Evolutionary conservation across 2,113 vertebrate genomes (phyloP).

Genomic region (Ahaetulla prasina): DNA sequence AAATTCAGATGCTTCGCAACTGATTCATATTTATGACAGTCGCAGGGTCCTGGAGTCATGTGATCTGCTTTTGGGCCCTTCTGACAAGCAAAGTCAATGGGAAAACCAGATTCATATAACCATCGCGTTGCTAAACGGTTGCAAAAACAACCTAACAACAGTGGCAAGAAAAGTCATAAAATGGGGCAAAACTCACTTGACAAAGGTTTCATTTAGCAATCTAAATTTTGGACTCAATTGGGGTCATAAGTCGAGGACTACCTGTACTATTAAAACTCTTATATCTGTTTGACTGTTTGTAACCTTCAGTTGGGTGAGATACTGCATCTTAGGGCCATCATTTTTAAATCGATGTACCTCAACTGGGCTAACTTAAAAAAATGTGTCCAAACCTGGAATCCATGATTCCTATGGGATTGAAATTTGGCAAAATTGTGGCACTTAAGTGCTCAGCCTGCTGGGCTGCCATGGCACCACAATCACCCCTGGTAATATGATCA

Average conservation of each 20-base stretch:
- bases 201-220: too few species aligned
- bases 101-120: too few species aligned
- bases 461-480: not conserved
- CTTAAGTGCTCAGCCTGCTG: not conserved
- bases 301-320: not conserved
- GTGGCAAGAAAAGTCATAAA: too few species aligned
- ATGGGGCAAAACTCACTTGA: too few species aligned
- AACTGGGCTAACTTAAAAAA: not conserved
- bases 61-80: too few species aligned
- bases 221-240: not conserved
- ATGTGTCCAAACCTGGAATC: not conserved
- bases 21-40: too few species aligned
- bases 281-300: too few species aligned
- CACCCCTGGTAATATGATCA: not conserved
- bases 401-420: not conserved
- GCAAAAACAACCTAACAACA: too few species aligned
- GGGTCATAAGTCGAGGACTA: not conserved
- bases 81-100: too few species aligned
- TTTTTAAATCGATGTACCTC: not conserved
- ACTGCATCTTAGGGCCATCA: not conserved
- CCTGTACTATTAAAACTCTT: not conserved
- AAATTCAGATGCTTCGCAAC: not conserved
- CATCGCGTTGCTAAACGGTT: too few species aligned
- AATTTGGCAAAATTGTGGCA: not conserved
- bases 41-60: too few species aligned